A percentile compares a stretch with the other conserved stretches of the same genome.
Conservation (phyloP, 30 jellyfish, hydroid and myxozoan species). For the Chrysaora quinquecirrha region DNA sequence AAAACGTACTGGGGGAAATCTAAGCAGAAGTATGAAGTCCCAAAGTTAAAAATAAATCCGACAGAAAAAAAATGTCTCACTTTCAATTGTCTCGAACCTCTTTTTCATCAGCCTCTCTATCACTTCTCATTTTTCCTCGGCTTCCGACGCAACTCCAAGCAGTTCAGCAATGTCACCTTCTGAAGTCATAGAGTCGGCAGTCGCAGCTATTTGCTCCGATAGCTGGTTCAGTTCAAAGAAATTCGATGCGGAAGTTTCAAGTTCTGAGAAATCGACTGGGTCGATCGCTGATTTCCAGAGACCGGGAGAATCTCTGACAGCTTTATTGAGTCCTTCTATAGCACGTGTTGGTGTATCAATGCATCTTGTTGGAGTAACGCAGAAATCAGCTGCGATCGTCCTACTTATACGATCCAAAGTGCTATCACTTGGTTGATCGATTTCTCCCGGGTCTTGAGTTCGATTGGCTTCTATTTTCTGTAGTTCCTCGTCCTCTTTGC, state of each 20-base stretch:
- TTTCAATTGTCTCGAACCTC: too few relatives aligned
- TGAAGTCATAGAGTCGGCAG: conserved; percentile 73
- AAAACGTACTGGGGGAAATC: too few relatives aligned
- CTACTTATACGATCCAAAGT: conserved; percentile 43
- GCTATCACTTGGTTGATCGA: conserved; percentile 13
- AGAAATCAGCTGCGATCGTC: conserved; percentile 54
- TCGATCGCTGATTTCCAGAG: conserved; percentile 70
- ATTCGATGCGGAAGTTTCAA: conserved; percentile 61
- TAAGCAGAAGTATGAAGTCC: too few relatives aligned
- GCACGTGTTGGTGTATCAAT: conserved; percentile 65
- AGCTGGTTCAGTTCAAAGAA: conserved; percentile 54
- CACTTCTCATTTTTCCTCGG: conserved; percentile 62
- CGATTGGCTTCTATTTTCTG: conserved; percentile 34
- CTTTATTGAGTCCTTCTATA: conserved; percentile 55
- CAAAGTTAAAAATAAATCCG: too few relatives aligned
- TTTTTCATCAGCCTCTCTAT: conserved; percentile 37
- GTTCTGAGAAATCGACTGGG: conserved; percentile 61
- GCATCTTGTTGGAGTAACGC: conserved; percentile 56
- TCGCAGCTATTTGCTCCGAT: conserved; percentile 79
- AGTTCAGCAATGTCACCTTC: conserved; percentile 68
- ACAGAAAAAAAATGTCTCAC: too few relatives aligned
- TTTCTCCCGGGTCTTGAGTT: background rate
- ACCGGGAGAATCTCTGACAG: conserved; percentile 76
- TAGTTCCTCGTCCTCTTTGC: conserved; percentile 61
- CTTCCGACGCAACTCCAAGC: conserved; percentile 75